Evolutionary conservation across 2,113 vertebrate species (phyloP), one percentile per base, ranked within the genome.

Genomic region (Callospermophilus lateralis): DNA sequence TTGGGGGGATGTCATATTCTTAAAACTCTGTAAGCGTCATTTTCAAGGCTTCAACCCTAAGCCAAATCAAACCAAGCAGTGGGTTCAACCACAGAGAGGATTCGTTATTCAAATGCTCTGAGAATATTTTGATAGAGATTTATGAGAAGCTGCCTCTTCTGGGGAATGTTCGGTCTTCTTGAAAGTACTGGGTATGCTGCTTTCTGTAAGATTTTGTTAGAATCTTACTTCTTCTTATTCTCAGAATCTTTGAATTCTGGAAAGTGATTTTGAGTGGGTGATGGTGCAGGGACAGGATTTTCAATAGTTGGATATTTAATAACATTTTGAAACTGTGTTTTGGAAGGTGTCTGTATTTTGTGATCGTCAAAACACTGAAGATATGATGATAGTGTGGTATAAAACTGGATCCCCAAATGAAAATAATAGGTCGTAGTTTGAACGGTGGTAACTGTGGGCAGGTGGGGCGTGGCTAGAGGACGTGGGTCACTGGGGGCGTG

Each of bases 281-380:
- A 58, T 58, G 6, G 45, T 80, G 12, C 34, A 84, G 0, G 94
- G 65, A 72, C 10, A 95, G 80, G 39, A 28, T 93, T 90, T 86
- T 94, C 12, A 95, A 28, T 77, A 90, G 77, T 42, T 88, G 53
- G 39, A 16, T 87, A 20, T 96, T 95, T 76, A 83, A 58, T 95
- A 76, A 61, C 88, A 88, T 93, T 97, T 90, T 92, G 63, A 92
- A 95, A 77, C 89, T 86, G 4, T 89, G 53, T 76, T 97, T 96
- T 97, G 72, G 76, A 77, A 96, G 61, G 68, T 96, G 58, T 67
- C 9, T 68, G 22, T 90, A 45, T 94, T 84, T 80, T 88, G 37
- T 88, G 84, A 81, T 84, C 94, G 86, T 73, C 74, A 84, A 67
- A 96, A 94, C 79, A 89, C 24, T 74, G 61, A 76, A 70, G 37